Conservation (phyloP, 2,113 vertebrate species). For the Polypterus bichir region DNA sequence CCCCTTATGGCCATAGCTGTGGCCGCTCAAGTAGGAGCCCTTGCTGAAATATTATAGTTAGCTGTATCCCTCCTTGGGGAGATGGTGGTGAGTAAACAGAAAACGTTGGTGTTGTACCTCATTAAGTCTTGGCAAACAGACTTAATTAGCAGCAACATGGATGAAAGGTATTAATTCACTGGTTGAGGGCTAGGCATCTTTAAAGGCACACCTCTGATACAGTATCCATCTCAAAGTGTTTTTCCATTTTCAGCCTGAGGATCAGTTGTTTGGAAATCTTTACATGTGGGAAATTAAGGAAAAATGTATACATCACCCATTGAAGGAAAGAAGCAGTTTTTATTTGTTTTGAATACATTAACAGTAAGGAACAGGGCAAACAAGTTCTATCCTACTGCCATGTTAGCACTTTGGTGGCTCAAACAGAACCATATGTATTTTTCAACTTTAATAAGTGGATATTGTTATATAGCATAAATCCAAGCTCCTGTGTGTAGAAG, state of each 20-base stretch:
- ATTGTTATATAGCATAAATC: too few relatives aligned
- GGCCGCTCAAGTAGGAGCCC: background rate
- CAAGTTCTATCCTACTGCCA: too few relatives aligned
- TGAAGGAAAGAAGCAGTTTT: too few relatives aligned
- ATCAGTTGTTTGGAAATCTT: too few relatives aligned
- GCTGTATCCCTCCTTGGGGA: background rate
- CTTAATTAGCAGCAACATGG: conserved; percentile 1
- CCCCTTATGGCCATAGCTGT: background rate
- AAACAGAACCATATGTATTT: too few relatives aligned
- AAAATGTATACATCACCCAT: too few relatives aligned
- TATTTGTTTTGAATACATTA: too few relatives aligned
- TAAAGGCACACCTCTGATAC: background rate
- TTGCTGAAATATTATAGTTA: conserved; percentile 1
- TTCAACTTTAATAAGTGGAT: too few relatives aligned
- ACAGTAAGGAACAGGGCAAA: too few relatives aligned
- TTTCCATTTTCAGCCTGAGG: background rate
- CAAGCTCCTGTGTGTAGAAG: too few relatives aligned
- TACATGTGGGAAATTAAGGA: too few relatives aligned
- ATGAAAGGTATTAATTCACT: background rate
- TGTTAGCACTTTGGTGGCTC: too few relatives aligned
- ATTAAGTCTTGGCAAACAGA: conserved; percentile 4
- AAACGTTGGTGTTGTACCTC: background rate
- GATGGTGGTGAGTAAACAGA: background rate
- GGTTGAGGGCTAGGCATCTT: background rate
- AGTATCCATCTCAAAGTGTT: background rate